Evolutionary conservation across 2,797 vertebrate genomes (phyloP).

Genomic region (Steatocranus sp.): DNA sequence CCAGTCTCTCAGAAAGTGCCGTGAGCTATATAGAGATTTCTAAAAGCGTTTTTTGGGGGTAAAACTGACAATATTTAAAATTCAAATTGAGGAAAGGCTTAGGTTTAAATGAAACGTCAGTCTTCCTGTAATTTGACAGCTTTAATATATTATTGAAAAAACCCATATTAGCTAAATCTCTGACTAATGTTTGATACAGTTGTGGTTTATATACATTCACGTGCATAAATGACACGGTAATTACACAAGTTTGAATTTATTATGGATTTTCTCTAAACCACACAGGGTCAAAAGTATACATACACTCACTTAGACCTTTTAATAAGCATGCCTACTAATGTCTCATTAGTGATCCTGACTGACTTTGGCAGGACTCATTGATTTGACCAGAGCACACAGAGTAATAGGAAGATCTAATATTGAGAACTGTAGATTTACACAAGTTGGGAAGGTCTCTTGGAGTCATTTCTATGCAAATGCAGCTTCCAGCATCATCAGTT

Average conservation of each 20-base stretch:
- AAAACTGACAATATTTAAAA: not conserved
- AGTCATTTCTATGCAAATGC: not conserved
- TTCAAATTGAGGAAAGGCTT: not conserved
- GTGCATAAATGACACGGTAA: not conserved
- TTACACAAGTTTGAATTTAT: not conserved
- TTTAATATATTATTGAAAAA: not conserved
- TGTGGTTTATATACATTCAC: not conserved
- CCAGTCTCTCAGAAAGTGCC: not conserved
- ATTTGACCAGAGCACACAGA: not conserved
- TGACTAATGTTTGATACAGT: not conserved
- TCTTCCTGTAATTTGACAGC: not conserved
- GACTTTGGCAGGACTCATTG: not conserved
- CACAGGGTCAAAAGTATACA: not conserved
- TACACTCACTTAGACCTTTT: not conserved
- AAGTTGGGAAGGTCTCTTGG: not conserved
- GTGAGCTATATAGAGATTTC: not conserved
- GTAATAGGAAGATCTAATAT: not conserved
- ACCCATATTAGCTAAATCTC: not conserved
- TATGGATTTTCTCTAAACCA: not conserved
- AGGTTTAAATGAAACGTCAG: not conserved
- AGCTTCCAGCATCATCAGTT: not conserved
- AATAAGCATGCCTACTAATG: not conserved
- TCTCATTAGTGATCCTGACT: not conserved
- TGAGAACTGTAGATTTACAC: not conserved
- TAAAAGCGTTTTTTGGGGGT: not conserved